Conservation (phyloP, 2,888 invertebrate genomes). For the Pegoplata infirma region DNA sequence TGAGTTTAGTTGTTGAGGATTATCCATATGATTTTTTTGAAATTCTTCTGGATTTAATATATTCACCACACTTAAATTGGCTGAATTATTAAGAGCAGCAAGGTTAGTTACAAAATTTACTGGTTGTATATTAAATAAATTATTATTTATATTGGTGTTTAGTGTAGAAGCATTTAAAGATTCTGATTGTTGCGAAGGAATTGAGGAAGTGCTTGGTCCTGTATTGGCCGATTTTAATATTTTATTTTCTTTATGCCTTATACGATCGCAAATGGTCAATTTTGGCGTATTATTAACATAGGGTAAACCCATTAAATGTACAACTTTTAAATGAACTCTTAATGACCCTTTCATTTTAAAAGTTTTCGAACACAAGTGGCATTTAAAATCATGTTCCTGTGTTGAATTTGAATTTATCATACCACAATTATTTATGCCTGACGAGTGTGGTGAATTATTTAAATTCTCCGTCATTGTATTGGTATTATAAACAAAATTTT, state of each 20-base stretch:
- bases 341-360: slow-evolving; percentile 91
- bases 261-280: slow-evolving; percentile 73
- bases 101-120: slow-evolving; percentile 20
- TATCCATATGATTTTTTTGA: slow-evolving; percentile 28
- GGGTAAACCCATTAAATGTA: slow-evolving; percentile 80
- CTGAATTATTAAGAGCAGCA: slow-evolving; percentile 24
- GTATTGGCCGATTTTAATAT: slow-evolving; percentile 22
- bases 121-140: slow-evolving; percentile 40
- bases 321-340: slow-evolving; percentile 89
- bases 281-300: slow-evolving; percentile 67
- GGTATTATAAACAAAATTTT: slow-evolving; percentile 64
- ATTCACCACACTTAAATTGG: slow-evolving; percentile 53
- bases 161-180: slow-evolving; percentile 14
- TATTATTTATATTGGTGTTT: slow-evolving; percentile 21
- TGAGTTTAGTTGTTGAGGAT: slow-evolving; percentile 33
- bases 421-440: background rate
- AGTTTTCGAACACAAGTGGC: slow-evolving; percentile 87
- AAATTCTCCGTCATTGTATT: background rate
- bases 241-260: slow-evolving; percentile 70
- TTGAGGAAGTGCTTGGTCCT: too few relatives aligned
- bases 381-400: slow-evolving; percentile 77
- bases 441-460: slow-evolving; percentile 61
- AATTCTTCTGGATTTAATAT: slow-evolving; percentile 49
- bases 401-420: slow-evolving; percentile 24
- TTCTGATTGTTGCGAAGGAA: background rate